Evolutionary conservation across 2,797 vertebrate species (phyloP).

Genomic region (Selene dorsalis): DNA sequence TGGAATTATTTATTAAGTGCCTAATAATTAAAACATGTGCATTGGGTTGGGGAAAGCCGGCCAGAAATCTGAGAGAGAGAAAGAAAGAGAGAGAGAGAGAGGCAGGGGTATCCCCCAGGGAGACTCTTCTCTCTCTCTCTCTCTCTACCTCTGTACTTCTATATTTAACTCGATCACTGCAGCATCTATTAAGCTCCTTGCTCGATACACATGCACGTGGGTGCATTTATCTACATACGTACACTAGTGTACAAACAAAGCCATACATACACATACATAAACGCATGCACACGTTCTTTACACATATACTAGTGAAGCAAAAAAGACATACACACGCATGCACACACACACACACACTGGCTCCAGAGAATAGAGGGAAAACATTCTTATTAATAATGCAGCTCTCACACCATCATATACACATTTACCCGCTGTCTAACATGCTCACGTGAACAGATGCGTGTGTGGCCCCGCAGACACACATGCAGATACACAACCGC

Average conservation of each 20-base stretch:
- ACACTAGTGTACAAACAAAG: slow-evolving; percentile 22
- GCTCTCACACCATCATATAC: slow-evolving; percentile 50
- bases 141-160: slow-evolving; percentile 56
- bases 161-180: slow-evolving; percentile 73
- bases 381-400: slow-evolving; percentile 64
- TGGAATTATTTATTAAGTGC: slow-evolving; percentile 82
- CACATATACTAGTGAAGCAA: slow-evolving; percentile 27
- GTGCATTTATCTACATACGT: slow-evolving; percentile 49
- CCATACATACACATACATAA: neutral
- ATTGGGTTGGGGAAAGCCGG: slow-evolving; percentile 72
- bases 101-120: slow-evolving; percentile 67
- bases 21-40: slow-evolving; percentile 84
- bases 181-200: slow-evolving; percentile 62
- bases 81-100: slow-evolving; percentile 28
- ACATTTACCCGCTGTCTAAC: slow-evolving; percentile 54
- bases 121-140: slow-evolving; percentile 49
- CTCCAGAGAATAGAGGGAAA: slow-evolving; percentile 37
- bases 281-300: neutral
- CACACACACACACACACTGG: neutral
- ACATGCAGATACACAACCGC: neutral
- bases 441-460: slow-evolving; percentile 34
- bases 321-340: neutral
- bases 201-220: slow-evolving; percentile 52
- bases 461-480: neutral
- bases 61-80: slow-evolving; percentile 71